These are phyloP conservation scores for Coreoperca whiteheadi DNA, from an alignment of 2,113 vertebrate genomes.

Conservation along the genomic window DNA sequence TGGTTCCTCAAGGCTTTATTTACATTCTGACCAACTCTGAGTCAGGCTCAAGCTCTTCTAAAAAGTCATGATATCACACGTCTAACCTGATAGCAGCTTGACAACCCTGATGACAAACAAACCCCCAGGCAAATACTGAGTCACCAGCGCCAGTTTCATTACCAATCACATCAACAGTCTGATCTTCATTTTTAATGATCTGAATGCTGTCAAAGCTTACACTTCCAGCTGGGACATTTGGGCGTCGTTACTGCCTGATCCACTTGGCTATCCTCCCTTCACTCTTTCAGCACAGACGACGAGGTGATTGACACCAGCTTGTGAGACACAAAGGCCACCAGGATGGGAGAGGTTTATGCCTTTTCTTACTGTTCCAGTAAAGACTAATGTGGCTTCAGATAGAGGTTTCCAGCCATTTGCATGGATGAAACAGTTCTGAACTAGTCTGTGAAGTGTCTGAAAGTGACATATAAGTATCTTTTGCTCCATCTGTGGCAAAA, in stretches of 20 bases:
- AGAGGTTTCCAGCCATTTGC: slow-evolving; percentile 15
- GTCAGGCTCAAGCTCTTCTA: background rate
- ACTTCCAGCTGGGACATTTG: slow-evolving; percentile 61
- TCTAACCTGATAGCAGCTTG: slow-evolving; percentile 1
- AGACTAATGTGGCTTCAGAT: background rate
- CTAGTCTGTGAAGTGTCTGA: background rate
- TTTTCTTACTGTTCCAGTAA: slow-evolving; percentile 2
- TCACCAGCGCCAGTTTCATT: slow-evolving; percentile 20
- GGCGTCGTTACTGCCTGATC: slow-evolving; percentile 6
- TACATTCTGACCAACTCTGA: slow-evolving; percentile 36
- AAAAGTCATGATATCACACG: slow-evolving; percentile 41
- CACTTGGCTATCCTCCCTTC: background rate
- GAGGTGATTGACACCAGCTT: slow-evolving; percentile 75
- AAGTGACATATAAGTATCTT: background rate
- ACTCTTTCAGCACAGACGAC: slow-evolving; percentile 35
- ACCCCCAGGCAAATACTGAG: slow-evolving; percentile 14
- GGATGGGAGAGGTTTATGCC: slow-evolving; percentile 51
- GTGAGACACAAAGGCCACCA: slow-evolving; percentile 68
- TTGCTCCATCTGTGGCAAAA: background rate
- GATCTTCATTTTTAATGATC: slow-evolving; percentile 37
- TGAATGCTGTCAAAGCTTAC: slow-evolving; percentile 50
- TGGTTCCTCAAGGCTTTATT: slow-evolving; percentile 55
- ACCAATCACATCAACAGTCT: slow-evolving; percentile 24
- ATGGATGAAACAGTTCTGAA: background rate
- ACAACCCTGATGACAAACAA: slow-evolving; percentile 14